Evolutionary conservation across 2,888 invertebrate genomes (phyloP).

Genomic region (Tenthredo livida): DNA sequence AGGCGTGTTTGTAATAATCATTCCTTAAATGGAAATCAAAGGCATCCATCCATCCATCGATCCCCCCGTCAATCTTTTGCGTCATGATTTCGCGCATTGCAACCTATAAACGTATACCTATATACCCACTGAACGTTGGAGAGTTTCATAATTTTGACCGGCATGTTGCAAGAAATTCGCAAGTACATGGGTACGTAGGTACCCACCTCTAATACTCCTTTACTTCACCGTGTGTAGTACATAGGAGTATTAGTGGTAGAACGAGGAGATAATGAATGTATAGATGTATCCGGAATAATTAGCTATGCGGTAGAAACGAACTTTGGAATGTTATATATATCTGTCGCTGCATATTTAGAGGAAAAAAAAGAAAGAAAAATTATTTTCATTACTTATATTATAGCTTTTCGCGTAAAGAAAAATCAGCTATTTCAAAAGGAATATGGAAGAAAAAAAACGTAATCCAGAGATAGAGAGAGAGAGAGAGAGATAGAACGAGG

Average conservation of each 20-base stretch:
- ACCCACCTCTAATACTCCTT: not conserved
- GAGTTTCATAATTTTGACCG: conserved; percentile 40
- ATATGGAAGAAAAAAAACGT: not conserved
- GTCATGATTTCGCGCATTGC: conserved; percentile 48
- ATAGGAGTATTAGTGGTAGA: no score
- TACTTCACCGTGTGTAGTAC: not conserved
- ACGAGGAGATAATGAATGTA: no score
- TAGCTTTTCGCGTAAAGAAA: not conserved
- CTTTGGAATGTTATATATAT: no score
- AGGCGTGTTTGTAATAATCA: conserved; percentile 41
- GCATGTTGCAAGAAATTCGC: conserved; percentile 34
- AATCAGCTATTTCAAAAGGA: not conserved
- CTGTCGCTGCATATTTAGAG: no score
- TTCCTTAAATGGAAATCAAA: conserved; percentile 51
- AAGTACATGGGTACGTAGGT: conserved; percentile 11
- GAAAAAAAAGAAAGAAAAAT: no score
- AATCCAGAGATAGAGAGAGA: not conserved
- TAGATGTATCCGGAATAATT: no score
- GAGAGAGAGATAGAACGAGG: not conserved
- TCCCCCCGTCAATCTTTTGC: conserved; percentile 49
- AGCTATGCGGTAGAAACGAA: no score
- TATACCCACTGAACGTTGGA: not conserved
- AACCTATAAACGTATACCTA: not conserved
- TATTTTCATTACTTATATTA: not conserved
- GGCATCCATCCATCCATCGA: not conserved